Base-by-base conservation (phyloP, 2,888 invertebrate species). In the Hydriomena furcata region DNA sequence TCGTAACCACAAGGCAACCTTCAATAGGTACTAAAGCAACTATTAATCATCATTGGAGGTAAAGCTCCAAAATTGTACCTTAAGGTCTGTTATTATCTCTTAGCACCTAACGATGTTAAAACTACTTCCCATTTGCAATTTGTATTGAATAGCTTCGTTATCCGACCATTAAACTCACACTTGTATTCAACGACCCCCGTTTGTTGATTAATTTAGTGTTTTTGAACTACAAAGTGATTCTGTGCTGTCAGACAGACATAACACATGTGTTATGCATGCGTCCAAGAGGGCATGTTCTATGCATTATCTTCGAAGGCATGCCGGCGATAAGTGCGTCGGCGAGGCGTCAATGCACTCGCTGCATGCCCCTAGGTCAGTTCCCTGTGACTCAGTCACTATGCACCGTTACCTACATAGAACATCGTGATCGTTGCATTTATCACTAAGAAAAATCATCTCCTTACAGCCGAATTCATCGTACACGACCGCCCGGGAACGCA, bases 341-440 rank as follows among this genome's bases (percentile, higher is more conserved):
- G 71, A 72, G 76, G 71, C 87, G 89, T 90, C 89, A 89, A 89
- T 86, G 89, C 88, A 89, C 89, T 84, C 85, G 68, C 75, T 83
- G 82, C 86, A 86, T 85, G 86, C 81, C 74, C 82, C 82, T 89
- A 90, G 90, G 90, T 89, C 90, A 90, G 90, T 90, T 89, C 89
- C 87, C 89, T 81, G 80, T 87, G 87, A 89, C 71, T 88, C 85
- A 87, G 81, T 75, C 82, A 68, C 71, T 73, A 77, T 86, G 83
- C 87, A 88, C 89, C 87, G 88, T 90, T 89, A 89, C 80, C 68
- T 77, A 78, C 71, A 77, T 71, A 80, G 66, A 67, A 71, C 82
- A 78, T 82, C 80, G 80, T 78, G 83, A 81, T 79, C 74, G 72
- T 63, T 60, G 68, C 75, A 71, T 74, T 66, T 60, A 80, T 68